phyloP scores from a whole-genome alignment of 2,888 invertebrate species.

The Yponomeuta evonymella region DNA sequence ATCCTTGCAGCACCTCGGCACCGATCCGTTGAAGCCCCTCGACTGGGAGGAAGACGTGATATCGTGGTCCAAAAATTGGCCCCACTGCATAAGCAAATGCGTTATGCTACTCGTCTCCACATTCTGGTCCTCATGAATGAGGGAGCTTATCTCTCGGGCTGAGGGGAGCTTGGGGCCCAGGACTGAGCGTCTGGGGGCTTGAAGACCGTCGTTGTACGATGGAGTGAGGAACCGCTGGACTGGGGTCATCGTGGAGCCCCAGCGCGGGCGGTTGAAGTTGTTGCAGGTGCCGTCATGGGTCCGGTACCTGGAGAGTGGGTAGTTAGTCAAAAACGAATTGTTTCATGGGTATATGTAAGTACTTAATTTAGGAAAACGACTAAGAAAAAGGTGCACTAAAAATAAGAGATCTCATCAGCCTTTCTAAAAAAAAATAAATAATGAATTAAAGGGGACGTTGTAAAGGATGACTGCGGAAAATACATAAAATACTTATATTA shows the following conservation, averaged over 20 bases:
- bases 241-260: conserved; percentile 89
- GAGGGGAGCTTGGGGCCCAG: conserved; percentile 82
- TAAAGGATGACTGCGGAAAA: too few relatives aligned
- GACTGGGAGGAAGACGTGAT: conserved; percentile 87
- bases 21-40: conserved; percentile 84
- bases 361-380: too few relatives aligned
- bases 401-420: too few relatives aligned
- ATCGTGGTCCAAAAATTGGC: conserved; percentile 93
- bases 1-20: conserved; percentile 84
- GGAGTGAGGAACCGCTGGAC: conserved; percentile 89
- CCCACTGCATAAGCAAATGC: conserved; percentile 93
- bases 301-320: conserved; percentile 75
- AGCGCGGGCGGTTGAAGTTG: conserved; percentile 83
- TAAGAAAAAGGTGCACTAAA: too few relatives aligned
- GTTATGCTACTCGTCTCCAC: conserved; percentile 81
- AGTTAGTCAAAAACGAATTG: too few relatives aligned
- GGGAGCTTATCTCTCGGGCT: conserved; percentile 83
- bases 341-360: too few relatives aligned
- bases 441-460: too few relatives aligned
- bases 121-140: conserved; percentile 77
- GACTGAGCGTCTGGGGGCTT: conserved; percentile 74
- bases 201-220: conserved; percentile 85
- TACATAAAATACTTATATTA: too few relatives aligned
- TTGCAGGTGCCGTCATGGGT: conserved; percentile 94
- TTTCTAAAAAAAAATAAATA: too few relatives aligned